Percentiles rank a stretch among this genome's conserved stretches.
phyloP scores from a whole-genome alignment of 64 coral and sea anemone genomes.

The Stichodactyla helianthus region DNA sequence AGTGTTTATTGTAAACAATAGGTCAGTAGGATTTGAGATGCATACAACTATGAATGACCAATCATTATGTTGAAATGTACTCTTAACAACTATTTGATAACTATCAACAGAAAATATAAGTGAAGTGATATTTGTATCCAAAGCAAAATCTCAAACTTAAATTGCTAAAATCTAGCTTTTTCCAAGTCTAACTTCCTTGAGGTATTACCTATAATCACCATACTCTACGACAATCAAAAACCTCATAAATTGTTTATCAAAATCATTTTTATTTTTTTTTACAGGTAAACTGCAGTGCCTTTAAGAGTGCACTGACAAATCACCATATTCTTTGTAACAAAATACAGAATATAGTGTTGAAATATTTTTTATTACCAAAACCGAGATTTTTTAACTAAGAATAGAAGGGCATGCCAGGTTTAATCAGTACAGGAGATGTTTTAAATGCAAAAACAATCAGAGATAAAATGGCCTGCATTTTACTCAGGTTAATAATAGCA shows the following conservation, averaged over 20 bases:
- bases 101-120: not conserved
- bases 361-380: constrained; percentile 1
- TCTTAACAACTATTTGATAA: not conserved
- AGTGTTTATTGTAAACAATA: not conserved
- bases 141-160: not conserved
- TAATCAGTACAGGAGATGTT: not conserved
- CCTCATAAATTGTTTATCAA: not conserved
- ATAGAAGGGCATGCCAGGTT: not conserved
- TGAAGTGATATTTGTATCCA: too few relatives aligned
- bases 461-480: constrained; percentile 25
- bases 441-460: not conserved
- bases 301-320: not conserved
- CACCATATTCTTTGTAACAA: too few relatives aligned
- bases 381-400: not conserved
- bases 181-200: not conserved
- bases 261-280: not conserved
- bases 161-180: not conserved
- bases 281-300: not conserved
- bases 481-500: not conserved
- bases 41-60: not conserved
- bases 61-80: not conserved
- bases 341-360: not conserved
- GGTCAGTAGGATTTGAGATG: too few relatives aligned
- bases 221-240: too few relatives aligned
- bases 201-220: too few relatives aligned